These are phyloP conservation scores for Mactra quadrangularis DNA, from an alignment of 1,140 invertebrate genomes.

Conservation along the genomic window DNA sequence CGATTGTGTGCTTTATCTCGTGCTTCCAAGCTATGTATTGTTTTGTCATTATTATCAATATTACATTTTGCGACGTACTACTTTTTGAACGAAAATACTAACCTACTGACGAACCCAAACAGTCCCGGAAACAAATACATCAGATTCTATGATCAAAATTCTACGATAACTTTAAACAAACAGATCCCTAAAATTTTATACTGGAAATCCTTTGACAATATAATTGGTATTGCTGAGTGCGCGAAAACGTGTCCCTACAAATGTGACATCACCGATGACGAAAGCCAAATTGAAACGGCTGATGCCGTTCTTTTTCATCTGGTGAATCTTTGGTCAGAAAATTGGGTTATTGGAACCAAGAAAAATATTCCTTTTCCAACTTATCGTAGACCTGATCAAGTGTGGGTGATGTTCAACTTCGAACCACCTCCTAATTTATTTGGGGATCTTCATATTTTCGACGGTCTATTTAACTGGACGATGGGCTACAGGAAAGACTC, in stretches of 20 bases:
- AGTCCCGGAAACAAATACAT: no score
- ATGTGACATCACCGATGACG: slow-evolving; percentile 73
- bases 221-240: slow-evolving; percentile 10
- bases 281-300: slow-evolving; percentile 61
- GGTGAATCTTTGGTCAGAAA: slow-evolving; percentile 58
- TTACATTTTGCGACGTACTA: no score
- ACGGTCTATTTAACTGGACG: slow-evolving; percentile 75
- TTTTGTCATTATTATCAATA: no score
- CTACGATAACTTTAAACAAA: no score
- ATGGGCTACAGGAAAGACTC: slow-evolving; percentile 74
- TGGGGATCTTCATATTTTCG: slow-evolving; percentile 53
- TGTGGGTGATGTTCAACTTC: slow-evolving; percentile 73
- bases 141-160: no score
- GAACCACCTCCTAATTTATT: slow-evolving; percentile 73
- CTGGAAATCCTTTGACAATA: no score
- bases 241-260: slow-evolving; percentile 14
- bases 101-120: no score
- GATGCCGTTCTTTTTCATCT: slow-evolving; percentile 78
- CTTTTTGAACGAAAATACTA: no score
- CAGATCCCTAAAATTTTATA: no score
- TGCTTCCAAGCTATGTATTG: no score
- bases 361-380: slow-evolving; percentile 59
- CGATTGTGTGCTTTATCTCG: no score
- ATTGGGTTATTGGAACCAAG: slow-evolving; percentile 27
- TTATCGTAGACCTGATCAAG: slow-evolving; percentile 66